phyloP scores from a whole-genome alignment of 2,113 vertebrate genomes.

The Pristiophorus japonicus region DNA sequence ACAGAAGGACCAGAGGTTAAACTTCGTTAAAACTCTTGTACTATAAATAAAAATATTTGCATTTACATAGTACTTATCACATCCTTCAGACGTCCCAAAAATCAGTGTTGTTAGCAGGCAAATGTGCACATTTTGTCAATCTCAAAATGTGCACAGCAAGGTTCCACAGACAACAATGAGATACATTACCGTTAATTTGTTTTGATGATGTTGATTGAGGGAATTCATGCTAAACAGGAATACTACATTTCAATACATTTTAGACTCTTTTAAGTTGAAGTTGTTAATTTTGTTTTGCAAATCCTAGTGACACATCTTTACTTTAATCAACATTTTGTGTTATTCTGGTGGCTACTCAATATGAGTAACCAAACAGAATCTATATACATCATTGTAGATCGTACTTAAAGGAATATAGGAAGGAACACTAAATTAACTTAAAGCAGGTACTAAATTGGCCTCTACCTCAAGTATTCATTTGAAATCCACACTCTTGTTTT shows the following conservation, averaged over 20 bases:
- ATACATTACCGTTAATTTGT: background rate
- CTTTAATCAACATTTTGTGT: background rate
- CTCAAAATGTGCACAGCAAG: background rate
- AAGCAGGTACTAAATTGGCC: background rate
- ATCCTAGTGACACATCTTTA: background rate
- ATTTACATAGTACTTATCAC: too few species aligned
- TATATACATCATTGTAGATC: background rate
- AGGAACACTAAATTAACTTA: background rate
- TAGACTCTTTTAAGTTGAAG: background rate
- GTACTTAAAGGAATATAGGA: background rate
- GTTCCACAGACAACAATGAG: background rate
- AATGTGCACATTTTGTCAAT: background rate
- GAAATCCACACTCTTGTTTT: background rate
- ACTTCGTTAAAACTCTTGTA: background rate
- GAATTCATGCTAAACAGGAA: background rate
- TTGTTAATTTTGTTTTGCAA: background rate
- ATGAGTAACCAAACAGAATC: background rate
- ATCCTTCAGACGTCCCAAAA: background rate
- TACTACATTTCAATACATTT: background rate
- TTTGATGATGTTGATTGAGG: background rate
- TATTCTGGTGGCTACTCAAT: background rate
- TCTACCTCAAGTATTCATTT: background rate
- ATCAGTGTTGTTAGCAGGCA: background rate
- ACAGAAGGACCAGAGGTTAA: background rate
- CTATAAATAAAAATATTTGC: background rate